Conservation (phyloP, 2,888 invertebrate species). For the Eretmocerus hayati region DNA sequence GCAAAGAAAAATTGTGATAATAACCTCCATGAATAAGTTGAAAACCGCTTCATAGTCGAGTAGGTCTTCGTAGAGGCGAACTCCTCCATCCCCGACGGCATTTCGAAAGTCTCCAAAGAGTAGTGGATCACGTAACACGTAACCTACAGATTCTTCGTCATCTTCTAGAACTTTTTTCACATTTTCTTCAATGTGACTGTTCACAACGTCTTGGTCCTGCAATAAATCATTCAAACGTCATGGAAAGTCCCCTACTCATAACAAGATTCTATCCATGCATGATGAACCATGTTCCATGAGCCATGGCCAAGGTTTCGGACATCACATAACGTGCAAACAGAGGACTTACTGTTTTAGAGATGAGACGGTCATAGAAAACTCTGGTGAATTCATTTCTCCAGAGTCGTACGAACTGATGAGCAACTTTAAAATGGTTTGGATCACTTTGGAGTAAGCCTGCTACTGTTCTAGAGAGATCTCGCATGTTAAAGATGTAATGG, state of each 20-base stretch:
- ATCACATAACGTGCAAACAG: no score
- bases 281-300: no score
- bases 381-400: slow-evolving; percentile 89
- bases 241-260: no score
- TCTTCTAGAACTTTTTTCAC: slow-evolving; percentile 53
- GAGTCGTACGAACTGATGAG: slow-evolving; percentile 68
- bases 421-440: slow-evolving; percentile 61
- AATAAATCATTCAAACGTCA: no score
- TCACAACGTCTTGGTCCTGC: slow-evolving; percentile 65
- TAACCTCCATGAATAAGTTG: slow-evolving; percentile 77
- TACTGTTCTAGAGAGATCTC: slow-evolving; percentile 79
- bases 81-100: slow-evolving; percentile 71
- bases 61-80: slow-evolving; percentile 79
- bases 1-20: not conserved
- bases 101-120: slow-evolving; percentile 86
- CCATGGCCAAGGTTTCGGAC: not conserved
- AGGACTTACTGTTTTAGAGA: slow-evolving; percentile 48
- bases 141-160: slow-evolving; percentile 54
- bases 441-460: slow-evolving; percentile 74
- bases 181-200: slow-evolving; percentile 54
- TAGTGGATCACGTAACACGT: slow-evolving; percentile 72
- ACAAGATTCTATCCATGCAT: no score
- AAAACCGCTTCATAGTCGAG: slow-evolving; percentile 86
- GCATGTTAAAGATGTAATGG: slow-evolving; percentile 90
- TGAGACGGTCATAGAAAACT: slow-evolving; percentile 81